These are phyloP conservation scores for Caenorhabditis sp. DNA, from an alignment of 2,888 invertebrate species.

Conservation along the genomic window DNA sequence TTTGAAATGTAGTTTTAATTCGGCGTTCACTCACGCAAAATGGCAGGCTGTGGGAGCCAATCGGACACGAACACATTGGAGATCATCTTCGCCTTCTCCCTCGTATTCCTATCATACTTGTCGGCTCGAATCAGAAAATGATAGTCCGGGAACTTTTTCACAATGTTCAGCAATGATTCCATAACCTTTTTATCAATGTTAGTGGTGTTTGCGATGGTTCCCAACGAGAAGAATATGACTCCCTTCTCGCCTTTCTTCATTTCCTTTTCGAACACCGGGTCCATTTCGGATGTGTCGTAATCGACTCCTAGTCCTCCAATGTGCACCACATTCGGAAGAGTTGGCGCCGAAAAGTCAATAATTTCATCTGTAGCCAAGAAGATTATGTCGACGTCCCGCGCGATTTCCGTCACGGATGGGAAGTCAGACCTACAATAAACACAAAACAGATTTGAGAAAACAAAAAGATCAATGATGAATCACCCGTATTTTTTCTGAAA, in stretches of 20 bases:
- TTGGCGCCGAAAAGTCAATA: conserved; percentile 67
- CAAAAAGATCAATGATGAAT: neutral
- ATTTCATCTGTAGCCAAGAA: conserved; percentile 70
- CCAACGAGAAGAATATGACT: conserved; percentile 68
- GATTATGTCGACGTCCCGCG: conserved; percentile 62
- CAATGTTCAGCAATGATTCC: conserved; percentile 63
- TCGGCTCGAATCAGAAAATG: conserved; percentile 69
- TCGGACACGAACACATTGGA: conserved; percentile 59
- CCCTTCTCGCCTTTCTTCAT: conserved; percentile 66
- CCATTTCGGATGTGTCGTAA: conserved; percentile 37
- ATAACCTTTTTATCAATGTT: conserved; percentile 58
- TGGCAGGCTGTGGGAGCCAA: conserved; percentile 67
- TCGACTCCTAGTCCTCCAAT: conserved; percentile 66
- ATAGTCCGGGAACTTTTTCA: conserved; percentile 63
- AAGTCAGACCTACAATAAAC: conserved; percentile 61
- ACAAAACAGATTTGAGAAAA: too few species aligned
- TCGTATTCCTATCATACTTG: conserved; percentile 60
- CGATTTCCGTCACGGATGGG: conserved; percentile 58
- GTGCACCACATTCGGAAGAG: conserved; percentile 65
- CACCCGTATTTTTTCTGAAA: conserved; percentile 45
- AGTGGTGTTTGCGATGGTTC: conserved; percentile 67
- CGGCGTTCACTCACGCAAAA: conserved; percentile 52
- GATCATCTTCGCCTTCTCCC: conserved; percentile 26
- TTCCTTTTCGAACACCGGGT: conserved; percentile 40
- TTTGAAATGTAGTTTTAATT: too few species aligned